A percentile compares a stretch with the other conserved stretches of the same genome.
Conservation (phyloP, 2,797 vertebrate species). For the Phoeniculus purpureus region DNA sequence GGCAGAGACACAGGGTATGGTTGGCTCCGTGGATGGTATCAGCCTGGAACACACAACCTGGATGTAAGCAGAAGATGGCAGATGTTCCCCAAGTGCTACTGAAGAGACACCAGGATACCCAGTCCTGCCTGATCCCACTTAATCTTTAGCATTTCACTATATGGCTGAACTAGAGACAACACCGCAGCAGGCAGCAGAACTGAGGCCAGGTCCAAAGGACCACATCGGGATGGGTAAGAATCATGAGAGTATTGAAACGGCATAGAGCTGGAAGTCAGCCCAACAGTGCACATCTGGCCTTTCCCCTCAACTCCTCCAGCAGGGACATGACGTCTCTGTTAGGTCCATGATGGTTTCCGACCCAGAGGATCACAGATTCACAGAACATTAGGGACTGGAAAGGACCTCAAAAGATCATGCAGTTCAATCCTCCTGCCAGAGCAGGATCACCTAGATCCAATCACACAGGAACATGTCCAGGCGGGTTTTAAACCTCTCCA, state of each 20-base stretch:
- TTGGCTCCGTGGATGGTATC: neutral
- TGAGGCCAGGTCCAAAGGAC: neutral
- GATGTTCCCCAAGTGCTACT: neutral
- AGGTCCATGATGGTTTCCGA: neutral
- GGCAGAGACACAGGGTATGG: too few species aligned
- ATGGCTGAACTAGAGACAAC: rapidly evolving
- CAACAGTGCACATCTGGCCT: neutral
- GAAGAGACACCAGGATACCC: neutral
- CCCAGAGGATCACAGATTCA: neutral
- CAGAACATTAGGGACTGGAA: too few species aligned
- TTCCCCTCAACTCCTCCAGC: rapidly evolving
- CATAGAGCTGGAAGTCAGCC: neutral
- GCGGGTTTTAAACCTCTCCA: too few species aligned
- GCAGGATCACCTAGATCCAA: too few species aligned
- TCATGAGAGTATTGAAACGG: neutral
- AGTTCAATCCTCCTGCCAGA: too few species aligned
- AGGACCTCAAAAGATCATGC: too few species aligned
- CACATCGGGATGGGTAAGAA: neutral
- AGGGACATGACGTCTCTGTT: rapidly evolving
- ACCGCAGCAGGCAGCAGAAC: neutral
- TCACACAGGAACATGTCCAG: too few species aligned
- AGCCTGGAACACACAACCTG: neutral
- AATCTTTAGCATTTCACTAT: neutral
- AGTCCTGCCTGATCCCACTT: neutral
- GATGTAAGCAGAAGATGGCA: neutral